Percentiles rank a stretch among this genome's conserved stretches.
Conservation (phyloP, 2,113 vertebrate genomes). For the Steatornis caripensis region DNA sequence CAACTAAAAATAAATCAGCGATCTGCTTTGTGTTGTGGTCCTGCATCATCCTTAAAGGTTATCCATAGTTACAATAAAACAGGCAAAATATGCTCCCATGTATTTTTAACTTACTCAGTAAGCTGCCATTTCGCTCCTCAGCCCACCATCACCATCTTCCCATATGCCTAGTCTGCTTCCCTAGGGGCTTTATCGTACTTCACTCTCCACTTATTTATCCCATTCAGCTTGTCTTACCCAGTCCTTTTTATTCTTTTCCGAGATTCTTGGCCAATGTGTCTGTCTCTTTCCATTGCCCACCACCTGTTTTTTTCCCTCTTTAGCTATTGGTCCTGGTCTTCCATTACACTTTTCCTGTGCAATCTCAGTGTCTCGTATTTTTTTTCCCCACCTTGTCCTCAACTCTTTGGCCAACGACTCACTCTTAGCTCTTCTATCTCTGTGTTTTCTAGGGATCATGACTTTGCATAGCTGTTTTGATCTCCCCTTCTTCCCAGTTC, state of each 20-base stretch:
- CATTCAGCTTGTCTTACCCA: not conserved
- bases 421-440: not conserved
- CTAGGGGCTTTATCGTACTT: not conserved
- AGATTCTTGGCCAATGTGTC: not conserved
- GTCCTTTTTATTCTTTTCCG: not conserved
- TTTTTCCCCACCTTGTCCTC: rapidly evolving
- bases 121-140: not conserved
- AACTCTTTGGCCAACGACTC: not conserved
- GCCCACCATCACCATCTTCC: not conserved
- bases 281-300: not conserved
- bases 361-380: not conserved
- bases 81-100: not conserved
- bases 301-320: not conserved
- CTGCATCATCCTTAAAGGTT: not conserved
- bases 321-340: not conserved
- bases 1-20: not conserved
- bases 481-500: not conserved
- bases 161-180: not conserved
- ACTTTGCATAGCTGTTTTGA: not conserved
- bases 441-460: not conserved
- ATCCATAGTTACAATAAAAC: not conserved
- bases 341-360: not conserved
- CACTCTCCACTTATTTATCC: not conserved
- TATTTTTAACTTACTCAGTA: not conserved
- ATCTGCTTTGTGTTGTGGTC: not conserved